Base-by-base conservation (phyloP, 2,797 vertebrate genomes). In the Dipus sagitta region DNA sequence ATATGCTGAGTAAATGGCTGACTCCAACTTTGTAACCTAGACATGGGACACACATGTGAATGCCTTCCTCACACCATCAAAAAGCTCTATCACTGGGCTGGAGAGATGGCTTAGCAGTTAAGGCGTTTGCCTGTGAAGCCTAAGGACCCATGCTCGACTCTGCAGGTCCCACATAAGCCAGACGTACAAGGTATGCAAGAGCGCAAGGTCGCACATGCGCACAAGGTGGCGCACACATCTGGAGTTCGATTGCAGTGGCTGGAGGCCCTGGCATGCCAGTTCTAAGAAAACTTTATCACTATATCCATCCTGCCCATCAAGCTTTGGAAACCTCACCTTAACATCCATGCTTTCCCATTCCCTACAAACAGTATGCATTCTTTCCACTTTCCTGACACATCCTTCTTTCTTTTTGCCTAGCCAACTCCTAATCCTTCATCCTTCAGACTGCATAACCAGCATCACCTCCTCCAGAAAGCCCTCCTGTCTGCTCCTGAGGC, bases 391-490 rank as follows among this genome's bases (percentile, higher is more conserved):
- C 54, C 14, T 23, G 20, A 68, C 65, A 83, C 38, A 82, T 28
- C 42, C 38, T 86, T 67, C 60, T 67, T 52, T n/a, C 20, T 84
- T 88, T 86, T 52, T 15, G 34, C 9, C 54, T 54, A 52, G 6
- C 76, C 64, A 83, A 64, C 13, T 26, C 72, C 72, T 62, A 68
- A 34, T 77, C 20, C 47, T 47, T 47, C 47, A 28, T 88, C 71
- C 76, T 87, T 90, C 32, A 81, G 65, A 20, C 14, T 15, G n/a
- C 64, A 86, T 2, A 47, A 23, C 34, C 34, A 38, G 47, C 6
- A 42, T 18, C n/a, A 4, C 65, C 64, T 89, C 77, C 72, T 92
- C 76, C 30, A n/a, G 52, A 75, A 96, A 81, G 91, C 58, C 75
- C 42, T 95, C 80, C 54, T 28, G 42, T 42, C 74, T 26, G 18